Evolutionary conservation across 2,888 invertebrate genomes (phyloP), one percentile per base, ranked within the genome.

Genomic region (Torymus aiolomorphi): DNA sequence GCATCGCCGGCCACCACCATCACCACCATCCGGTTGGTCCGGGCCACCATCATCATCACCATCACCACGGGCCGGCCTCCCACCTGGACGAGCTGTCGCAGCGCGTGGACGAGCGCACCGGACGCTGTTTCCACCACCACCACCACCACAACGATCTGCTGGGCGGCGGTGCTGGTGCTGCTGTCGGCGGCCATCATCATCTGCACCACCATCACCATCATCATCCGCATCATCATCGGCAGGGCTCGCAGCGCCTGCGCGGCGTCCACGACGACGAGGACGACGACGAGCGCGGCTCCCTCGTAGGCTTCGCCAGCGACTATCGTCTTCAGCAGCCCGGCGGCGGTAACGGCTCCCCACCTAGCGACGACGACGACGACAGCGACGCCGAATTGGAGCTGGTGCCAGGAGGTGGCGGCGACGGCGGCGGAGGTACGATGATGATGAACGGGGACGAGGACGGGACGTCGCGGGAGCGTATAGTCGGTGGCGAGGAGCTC

Each of bases 381-480:
- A 81, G 75, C 57, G 84, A 84, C 52, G 82, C 83, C 65, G 85
- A 83, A 49, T 42, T 77, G 51, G 81, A 80, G n/a, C 65, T 74
- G 20, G 80, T 74, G 2, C 63, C 77, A 76, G 82, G 82, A 66
- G 83, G 83, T 63, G 20, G 2, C n/a, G 81, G 78, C 72, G 78
- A 83, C 31, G 83, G 82, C 4, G 85, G 84, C 49, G 84, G 73
- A 42, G 42, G 42, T 42, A 42, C 8, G 42, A 42, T 42, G 42
- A 42, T 42, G 42, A 42, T 42, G 42, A 42, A 42, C 42, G 42
- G 42, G 42, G 42, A 42, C 8, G 42, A 42, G 42, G 42, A 42
- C 12, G 86, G 87, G 84, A 88, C 88, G 16, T 81, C 88, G 86
- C 81, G 88, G 86, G 85, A 89, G 87, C 88, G 86, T 82, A 85